Evolutionary conservation across 2,113 vertebrate species (phyloP).

Genomic region (Cheilinus undulatus): DNA sequence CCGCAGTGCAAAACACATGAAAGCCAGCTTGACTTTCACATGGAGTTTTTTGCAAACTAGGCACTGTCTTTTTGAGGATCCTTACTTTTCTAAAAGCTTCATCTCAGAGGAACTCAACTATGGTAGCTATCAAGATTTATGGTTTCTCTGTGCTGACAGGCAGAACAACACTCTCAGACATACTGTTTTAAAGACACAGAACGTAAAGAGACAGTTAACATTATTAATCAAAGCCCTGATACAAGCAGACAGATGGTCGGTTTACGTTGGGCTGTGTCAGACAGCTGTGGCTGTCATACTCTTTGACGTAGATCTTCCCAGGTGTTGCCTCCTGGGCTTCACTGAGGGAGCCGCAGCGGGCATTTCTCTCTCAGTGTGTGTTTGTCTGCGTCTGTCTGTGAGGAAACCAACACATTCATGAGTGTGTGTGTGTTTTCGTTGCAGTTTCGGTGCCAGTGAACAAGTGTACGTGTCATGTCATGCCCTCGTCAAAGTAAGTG

Average conservation of each 20-base stretch:
- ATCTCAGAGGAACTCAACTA: background rate
- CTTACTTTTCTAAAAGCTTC: background rate
- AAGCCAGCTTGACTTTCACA: too few species aligned
- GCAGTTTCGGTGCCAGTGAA: constrained; percentile 48
- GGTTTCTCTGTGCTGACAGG: constrained; percentile 9
- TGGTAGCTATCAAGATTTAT: constrained; percentile 3
- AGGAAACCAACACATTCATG: constrained; percentile 23
- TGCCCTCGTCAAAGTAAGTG: constrained; percentile 46
- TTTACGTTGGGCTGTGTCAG: too few species aligned
- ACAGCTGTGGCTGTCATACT: constrained; percentile 64
- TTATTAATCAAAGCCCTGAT: constrained; percentile 59
- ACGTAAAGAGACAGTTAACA: constrained; percentile 57
- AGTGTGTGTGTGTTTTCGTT: constrained; percentile 15
- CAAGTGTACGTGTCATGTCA: constrained; percentile 58
- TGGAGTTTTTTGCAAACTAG: background rate
- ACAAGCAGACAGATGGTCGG: constrained; percentile 58
- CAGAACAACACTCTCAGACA: background rate
- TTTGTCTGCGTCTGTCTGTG: constrained; percentile 24
- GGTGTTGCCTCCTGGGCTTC: constrained; percentile 70
- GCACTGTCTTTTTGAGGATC: background rate
- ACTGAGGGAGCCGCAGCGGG: constrained; percentile 10
- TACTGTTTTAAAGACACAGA: constrained; percentile 29
- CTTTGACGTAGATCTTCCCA: constrained; percentile 66
- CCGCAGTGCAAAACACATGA: too few species aligned
- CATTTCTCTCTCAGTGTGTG: constrained; percentile 33